A percentile compares a stretch with the other conserved stretches of the same genome.
Evolutionary conservation across 2,113 vertebrate genomes (phyloP).

Genomic region (Rutilus rutilus): DNA sequence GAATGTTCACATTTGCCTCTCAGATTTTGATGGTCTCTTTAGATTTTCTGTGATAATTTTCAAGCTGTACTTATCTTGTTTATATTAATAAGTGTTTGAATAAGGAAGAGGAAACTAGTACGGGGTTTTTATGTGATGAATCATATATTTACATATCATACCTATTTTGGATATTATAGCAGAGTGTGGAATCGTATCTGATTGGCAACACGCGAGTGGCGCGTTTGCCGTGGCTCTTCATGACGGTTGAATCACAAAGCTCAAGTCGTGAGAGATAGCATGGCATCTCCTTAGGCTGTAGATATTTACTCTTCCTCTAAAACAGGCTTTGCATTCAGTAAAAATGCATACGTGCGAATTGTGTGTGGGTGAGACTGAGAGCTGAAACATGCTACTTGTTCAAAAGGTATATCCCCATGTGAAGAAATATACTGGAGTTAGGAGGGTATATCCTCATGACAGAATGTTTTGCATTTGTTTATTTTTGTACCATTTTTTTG

Average conservation of each 20-base stretch:
- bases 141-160: neutral
- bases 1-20: neutral
- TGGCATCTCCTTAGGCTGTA: conserved; percentile 23
- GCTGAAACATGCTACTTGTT: neutral
- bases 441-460: neutral
- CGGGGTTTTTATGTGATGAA: conserved; percentile 2
- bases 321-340: conserved; percentile 7
- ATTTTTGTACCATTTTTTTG: neutral
- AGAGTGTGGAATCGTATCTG: neutral
- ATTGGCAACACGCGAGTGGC: neutral
- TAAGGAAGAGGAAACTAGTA: neutral
- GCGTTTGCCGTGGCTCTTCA: neutral
- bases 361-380: neutral
- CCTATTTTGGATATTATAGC: neutral
- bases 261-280: neutral
- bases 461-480: neutral
- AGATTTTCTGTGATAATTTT: conserved; percentile 14
- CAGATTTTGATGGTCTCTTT: neutral
- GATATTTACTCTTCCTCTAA: conserved; percentile 35
- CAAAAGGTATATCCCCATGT: neutral
- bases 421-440: neutral
- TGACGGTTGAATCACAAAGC: neutral
- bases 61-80: conserved; percentile 17
- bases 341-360: neutral
- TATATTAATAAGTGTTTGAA: neutral